Conservation (phyloP, 1,140 invertebrate genomes). For the Eurosta solidaginis region DNA sequence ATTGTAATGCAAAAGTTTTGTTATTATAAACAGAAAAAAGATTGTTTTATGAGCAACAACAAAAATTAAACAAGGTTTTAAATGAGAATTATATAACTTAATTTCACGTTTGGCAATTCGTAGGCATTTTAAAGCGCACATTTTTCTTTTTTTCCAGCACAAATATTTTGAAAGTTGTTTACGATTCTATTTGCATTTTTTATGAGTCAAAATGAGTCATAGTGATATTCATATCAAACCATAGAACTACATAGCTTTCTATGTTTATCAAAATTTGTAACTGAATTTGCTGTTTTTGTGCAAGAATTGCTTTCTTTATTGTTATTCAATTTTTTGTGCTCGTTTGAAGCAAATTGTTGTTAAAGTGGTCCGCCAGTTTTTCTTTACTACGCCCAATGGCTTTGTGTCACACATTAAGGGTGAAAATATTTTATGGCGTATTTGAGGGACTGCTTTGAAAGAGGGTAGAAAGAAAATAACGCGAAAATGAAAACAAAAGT, state of each 20-base stretch:
- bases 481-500: neutral
- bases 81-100: slow-evolving; percentile 7
- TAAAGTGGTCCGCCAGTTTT: neutral
- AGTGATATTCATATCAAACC: no score
- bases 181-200: no score
- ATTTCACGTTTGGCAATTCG: neutral
- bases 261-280: no score
- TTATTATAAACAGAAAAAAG: neutral
- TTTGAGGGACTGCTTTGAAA: neutral
- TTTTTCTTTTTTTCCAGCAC: neutral
- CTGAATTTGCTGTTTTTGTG: no score
- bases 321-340: neutral
- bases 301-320: neutral
- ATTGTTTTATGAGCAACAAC: neutral
- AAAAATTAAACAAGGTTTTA: neutral
- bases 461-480: neutral
- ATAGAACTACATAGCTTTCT: no score
- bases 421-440: neutral
- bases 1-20: neutral
- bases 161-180: no score
- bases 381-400: neutral
- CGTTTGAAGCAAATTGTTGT: neutral
- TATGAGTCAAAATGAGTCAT: no score
- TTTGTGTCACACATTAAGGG: neutral
- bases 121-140: neutral